Base-by-base conservation (phyloP, 2,113 vertebrate genomes). In the Podilymbus podiceps region DNA sequence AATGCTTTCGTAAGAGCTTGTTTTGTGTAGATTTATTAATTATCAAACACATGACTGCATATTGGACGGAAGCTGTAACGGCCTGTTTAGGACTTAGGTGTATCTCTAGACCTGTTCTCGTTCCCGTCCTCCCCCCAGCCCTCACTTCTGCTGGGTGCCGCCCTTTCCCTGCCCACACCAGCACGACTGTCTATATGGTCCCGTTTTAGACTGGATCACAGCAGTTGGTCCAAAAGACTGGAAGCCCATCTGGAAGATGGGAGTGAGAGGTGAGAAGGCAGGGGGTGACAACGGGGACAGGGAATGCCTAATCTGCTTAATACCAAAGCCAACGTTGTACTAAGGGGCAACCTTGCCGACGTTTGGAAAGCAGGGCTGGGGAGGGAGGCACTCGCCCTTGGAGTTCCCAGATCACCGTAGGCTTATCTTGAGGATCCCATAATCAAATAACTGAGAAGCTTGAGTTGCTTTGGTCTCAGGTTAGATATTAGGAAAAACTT, bases 281-380 rank as follows among this genome's bases (percentile, higher is more conserved):
- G 47, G n/a, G 63, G 15, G 4, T 9, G 59, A n/a, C 44, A 73
- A 2, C 0, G 0, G n/a, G 28, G 23, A 27, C 21, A 15, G 50
- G 46, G 56, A 46, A 11, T 16, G 46, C 33, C 53, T 59, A 0
- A 44, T 55, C n/a, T 28, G 63, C 73, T 33, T 9, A 15, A 17
- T 47, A 17, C 64, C 79, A 35, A 49, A 59, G 74, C 15, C 64
- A 47, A 28, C 66, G 7, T 24, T 53, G 80, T 40, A 2, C 24
- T 25, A 14, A 77, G 28, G 55, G 15, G 2, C 60, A 5, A 7
- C 4, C 35, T 46, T 75, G 66, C 9, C 8, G 7, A 42, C 7
- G 3, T 18, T 24, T 50, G 77, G 46, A 18, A 56, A 38, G 59
- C 40, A 3, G 35, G 9, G 46, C 49, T 67, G 63, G 46, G 27